Evolutionary conservation across 2,797 vertebrate genomes (phyloP).

Genomic region (Cephalopachus bancanus): DNA sequence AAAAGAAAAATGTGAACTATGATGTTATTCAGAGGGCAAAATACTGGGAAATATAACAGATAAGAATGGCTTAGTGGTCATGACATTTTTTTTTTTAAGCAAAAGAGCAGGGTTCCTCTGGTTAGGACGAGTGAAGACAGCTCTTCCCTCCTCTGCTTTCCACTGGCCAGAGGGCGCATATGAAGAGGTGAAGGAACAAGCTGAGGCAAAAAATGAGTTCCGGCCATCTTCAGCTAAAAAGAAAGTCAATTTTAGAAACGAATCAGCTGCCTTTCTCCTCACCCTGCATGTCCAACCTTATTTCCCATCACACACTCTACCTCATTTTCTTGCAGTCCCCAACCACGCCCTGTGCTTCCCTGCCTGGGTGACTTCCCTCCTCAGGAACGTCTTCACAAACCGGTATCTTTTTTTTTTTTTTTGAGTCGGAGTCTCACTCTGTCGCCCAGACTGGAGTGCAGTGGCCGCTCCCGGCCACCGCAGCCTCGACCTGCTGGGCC

Average conservation of each 20-base stretch:
- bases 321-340: background rate
- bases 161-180: background rate
- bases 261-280: background rate
- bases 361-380: background rate
- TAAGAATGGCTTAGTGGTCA: background rate
- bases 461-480: too few species aligned
- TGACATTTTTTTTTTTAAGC: background rate
- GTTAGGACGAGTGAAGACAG: background rate
- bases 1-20: slow-evolving; percentile 37
- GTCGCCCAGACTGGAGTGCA: too few species aligned
- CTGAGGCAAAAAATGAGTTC: background rate
- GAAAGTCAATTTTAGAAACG: background rate
- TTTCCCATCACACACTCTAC: background rate
- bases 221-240: slow-evolving; percentile 14
- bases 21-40: background rate
- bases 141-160: background rate
- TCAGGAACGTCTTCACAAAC: background rate
- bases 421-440: too few species aligned
- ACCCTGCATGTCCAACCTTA: background rate
- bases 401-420: too few species aligned
- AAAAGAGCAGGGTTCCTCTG: background rate
- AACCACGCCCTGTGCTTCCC: too few species aligned
- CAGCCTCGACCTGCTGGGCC: too few species aligned
- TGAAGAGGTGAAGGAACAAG: background rate
- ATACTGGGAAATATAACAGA: background rate